Evolutionary conservation across 2,888 invertebrate species (phyloP), one percentile per base, ranked within the genome.

Genomic region (Eudemis profundana): DNA sequence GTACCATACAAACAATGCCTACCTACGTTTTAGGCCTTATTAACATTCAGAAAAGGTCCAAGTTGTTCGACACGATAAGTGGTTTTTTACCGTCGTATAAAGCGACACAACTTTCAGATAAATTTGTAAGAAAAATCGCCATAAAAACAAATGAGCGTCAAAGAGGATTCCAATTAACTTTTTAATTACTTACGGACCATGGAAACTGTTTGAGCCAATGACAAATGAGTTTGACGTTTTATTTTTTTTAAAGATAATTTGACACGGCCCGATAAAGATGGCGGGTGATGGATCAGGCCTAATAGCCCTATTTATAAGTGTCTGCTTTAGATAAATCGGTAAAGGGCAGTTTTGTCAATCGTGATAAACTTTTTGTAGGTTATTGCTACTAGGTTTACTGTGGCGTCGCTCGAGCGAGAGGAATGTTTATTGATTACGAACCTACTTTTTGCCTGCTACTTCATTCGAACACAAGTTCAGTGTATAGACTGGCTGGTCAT

Each of bases 231-330:
- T 56, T 56, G 56, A 64, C 69, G 64, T 72, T 71, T 66, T 69
- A 61, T 69, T 69, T 65, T 75, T 65, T 63, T 63, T 27, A 49
- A 68, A 73, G 76, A 70, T 74, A 74, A 80, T 82, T 81, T 75
- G 78, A 82, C 80, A 78, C 77, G 79, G 78, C 56, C 68, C 68
- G 64, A 64, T 66, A 63, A 51, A 80, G 85, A 82, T 84, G 84
- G 79, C 73, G 67, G n/a, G 47, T 78, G 84, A 85, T 74, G 77
- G 80, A 83, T 81, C 77, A 73, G 61, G 64, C 68, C 72, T 86
- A 87, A 87, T 84, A 78, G 78, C 69, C 68, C 78, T 72, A 87
- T 87, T 86, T 84, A 85, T 85, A 79, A 70, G 66, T 72, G 78
- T 80, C 78, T 73, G 54, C 33, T 66, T 68, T 68, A 80, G 81